Evolutionary conservation across 2,888 invertebrate genomes (phyloP), one percentile per base, ranked within the genome.

Genomic region (Leptinotarsa tumamoca): DNA sequence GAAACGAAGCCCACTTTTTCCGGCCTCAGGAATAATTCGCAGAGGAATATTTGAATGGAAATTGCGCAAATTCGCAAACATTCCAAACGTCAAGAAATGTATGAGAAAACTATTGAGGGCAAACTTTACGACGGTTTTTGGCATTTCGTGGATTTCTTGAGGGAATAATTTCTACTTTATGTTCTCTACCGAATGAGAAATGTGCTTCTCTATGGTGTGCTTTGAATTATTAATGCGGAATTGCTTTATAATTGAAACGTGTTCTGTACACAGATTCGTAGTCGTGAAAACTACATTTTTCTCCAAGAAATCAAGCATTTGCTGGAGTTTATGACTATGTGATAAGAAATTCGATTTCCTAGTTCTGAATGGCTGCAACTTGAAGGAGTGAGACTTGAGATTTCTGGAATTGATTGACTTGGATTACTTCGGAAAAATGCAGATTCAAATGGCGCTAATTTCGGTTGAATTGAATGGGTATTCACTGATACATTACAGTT

Each of bases 121-220:
- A 69, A 77, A 72, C 67, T 77, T 77, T 77, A 77, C 70, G 74
- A 72, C 27, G 63, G 66, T 69, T 74, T 74, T 68, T 68, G 72
- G 69, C 43, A 21, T 63, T 63, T 33, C 63, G 27, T 63, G 63
- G 66, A 66, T 75, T 72, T 72, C 69, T 71, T 69, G 50, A 50
- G 72, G 69, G 75, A 70, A 72, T 75, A 72, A 75, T 75, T 75
- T 66, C 50, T 23, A 51, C 66, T 71, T 71, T 66, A 71, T 71
- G 66, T 51, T 18, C 56, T 66, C 56, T 23, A 10, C 66, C 43
- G 66, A 71, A 71, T 71, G 71, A 51, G 52, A 71, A 71, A 71
- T 71, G 66, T 66, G 66, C 43, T 43, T 63, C 63, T 63, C 0
- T 63, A 63, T 63, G 63, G 43, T 63, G 63, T 63, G 63, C 63